A percentile compares a stretch with the other conserved stretches of the same genome.
Evolutionary conservation across 1,140 invertebrate species (phyloP).

Genomic region (Dinothrombium tinctorium): DNA sequence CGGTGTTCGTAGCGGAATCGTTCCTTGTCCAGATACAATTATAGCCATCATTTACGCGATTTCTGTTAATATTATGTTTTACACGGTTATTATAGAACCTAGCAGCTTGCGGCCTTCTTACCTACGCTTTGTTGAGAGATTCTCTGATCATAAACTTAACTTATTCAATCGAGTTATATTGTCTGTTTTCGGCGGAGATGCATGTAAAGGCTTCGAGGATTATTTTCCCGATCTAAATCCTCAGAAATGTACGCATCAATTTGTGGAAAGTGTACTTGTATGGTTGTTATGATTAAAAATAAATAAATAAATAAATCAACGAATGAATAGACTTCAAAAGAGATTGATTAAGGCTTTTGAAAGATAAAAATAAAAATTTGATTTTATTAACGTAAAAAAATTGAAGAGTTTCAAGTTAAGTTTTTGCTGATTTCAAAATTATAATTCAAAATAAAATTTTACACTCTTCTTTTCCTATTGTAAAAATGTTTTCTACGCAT

Average conservation of each 20-base stretch:
- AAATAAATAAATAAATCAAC: no score
- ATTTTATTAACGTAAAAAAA: no score
- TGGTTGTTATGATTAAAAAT: no score
- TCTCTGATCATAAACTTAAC: conserved; percentile 39
- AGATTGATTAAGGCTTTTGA: no score
- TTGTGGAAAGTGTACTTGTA: conserved; percentile 16
- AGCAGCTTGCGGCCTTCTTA: conserved; percentile 51
- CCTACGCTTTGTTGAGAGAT: conserved; percentile 46
- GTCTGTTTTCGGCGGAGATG: conserved; percentile 14
- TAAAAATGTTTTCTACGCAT: no score
- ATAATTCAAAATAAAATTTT: no score
- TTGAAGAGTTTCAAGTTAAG: no score
- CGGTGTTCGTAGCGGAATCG: conserved; percentile 5
- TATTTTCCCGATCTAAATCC: conserved; percentile 15
- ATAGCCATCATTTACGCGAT: conserved; percentile 40
- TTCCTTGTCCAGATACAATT: conserved; percentile 26
- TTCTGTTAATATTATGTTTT: conserved; percentile 51
- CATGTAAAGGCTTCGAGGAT: conserved; percentile 12
- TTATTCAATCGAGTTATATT: conserved; percentile 13
- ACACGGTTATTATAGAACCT: conserved; percentile 46
- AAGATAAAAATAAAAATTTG: no score
- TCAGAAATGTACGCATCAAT: conserved; percentile 10
- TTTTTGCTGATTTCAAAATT: no score
- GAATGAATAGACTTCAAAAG: no score
- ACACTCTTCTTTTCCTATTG: no score